phyloP scores from a whole-genome alignment of 2,888 invertebrate species.

The Campaea margaritaria region DNA sequence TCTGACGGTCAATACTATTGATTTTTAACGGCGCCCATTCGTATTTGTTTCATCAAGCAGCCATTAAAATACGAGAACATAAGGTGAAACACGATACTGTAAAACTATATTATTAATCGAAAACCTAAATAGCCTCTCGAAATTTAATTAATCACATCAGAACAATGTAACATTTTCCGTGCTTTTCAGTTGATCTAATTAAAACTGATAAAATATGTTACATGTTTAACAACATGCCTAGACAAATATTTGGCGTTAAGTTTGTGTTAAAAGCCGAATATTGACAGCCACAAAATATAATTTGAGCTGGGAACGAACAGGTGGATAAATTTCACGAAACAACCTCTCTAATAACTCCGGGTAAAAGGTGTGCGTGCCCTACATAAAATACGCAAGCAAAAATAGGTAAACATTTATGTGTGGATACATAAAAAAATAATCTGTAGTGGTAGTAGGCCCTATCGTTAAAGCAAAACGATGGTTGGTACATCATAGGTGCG shows the following conservation, averaged over 20 bases:
- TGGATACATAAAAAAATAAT: conserved; percentile 9
- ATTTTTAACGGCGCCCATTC: no score
- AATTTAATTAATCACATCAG: no score
- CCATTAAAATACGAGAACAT: no score
- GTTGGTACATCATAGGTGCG: not conserved
- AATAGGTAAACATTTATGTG: conserved; percentile 8
- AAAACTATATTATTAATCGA: no score
- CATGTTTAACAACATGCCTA: conserved; percentile 2
- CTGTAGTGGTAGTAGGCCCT: not conserved
- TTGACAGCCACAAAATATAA: conserved; percentile 18
- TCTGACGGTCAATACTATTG: no score
- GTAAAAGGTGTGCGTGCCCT: conserved; percentile 12
- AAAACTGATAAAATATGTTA: not conserved
- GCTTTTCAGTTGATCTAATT: not conserved
- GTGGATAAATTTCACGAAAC: conserved; percentile 46
- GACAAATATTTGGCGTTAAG: conserved; percentile 15
- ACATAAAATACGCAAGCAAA: conserved; percentile 10
- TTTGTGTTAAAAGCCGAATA: conserved; percentile 11
- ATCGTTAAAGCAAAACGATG: not conserved
- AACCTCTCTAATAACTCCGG: conserved; percentile 11
- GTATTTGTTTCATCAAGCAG: no score
- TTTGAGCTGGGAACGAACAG: conserved; percentile 44
- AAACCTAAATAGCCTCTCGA: no score
- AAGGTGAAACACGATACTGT: no score
- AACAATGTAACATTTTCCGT: not conserved